Evolutionary conservation across 2,113 vertebrate genomes (phyloP).

Genomic region (Myiozetetes cayanensis): DNA sequence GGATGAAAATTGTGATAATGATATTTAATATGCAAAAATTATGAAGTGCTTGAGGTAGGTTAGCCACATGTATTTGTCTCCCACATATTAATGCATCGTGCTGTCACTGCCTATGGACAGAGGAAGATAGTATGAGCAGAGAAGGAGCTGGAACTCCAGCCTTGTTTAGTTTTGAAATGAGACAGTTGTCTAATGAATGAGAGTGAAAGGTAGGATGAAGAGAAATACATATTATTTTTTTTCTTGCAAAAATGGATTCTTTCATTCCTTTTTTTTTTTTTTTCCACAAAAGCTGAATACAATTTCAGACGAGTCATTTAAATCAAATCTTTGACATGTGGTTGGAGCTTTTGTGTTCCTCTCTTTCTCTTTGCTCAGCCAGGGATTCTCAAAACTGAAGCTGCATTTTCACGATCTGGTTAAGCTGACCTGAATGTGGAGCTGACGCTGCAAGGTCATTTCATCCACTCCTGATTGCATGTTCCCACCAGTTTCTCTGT

Average conservation of each 20-base stretch:
- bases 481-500: neutral
- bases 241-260: neutral
- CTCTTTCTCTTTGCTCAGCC: constrained; percentile 62
- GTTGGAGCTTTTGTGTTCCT: constrained; percentile 50
- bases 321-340: constrained; percentile 63
- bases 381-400: constrained; percentile 54
- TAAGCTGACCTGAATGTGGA: constrained; percentile 55
- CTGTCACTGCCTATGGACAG: neutral
- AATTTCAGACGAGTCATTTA: constrained; percentile 44
- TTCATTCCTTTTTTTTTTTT: neutral
- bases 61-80: neutral
- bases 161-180: neutral
- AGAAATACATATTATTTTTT: neutral
- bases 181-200: neutral
- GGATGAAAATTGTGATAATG: neutral
- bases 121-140: neutral
- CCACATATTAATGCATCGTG: fast-evolving
- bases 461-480: neutral
- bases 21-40: neutral
- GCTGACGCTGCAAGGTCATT: constrained; percentile 17
- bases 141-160: neutral
- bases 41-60: neutral
- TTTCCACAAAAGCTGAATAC: neutral
- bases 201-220: neutral
- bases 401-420: constrained; percentile 22